Evolutionary conservation across 2,888 invertebrate genomes (phyloP).

Genomic region (Cephus nigrinus): DNA sequence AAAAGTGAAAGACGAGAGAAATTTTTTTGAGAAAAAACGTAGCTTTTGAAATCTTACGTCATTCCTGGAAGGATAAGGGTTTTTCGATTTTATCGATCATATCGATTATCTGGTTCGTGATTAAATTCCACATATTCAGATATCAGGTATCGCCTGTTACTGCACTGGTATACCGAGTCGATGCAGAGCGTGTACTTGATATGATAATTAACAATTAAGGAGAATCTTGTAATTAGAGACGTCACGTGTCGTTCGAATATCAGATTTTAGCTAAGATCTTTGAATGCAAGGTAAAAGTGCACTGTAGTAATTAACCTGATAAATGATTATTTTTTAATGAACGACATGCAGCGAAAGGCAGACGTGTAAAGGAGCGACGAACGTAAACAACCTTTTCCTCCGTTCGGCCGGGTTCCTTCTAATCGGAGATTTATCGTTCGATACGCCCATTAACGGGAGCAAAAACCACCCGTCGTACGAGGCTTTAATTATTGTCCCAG

Average conservation of each 20-base stretch:
- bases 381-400: neutral
- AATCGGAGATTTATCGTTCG: conserved; percentile 38
- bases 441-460: conserved; percentile 40
- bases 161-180: no score
- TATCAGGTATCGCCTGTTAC: no score
- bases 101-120: neutral
- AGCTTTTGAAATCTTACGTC: neutral
- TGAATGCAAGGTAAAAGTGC: neutral
- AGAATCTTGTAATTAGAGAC: no score
- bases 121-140: neutral
- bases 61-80: neutral
- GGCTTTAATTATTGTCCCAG: conserved; percentile 34
- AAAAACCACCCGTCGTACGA: conserved; percentile 25
- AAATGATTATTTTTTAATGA: neutral
- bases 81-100: neutral
- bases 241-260: neutral
- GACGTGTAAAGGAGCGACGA: neutral
- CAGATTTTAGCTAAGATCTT: neutral
- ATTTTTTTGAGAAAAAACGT: neutral
- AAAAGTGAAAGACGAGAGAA: neutral
- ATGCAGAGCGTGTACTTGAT: no score
- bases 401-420: conserved; percentile 22
- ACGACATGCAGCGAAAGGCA: neutral
- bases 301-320: neutral
- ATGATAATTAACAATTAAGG: no score